A percentile compares a stretch with the other conserved stretches of the same genome.
phyloP scores from a whole-genome alignment of 2,888 invertebrate genomes.

The Stegophylla sp. region DNA sequence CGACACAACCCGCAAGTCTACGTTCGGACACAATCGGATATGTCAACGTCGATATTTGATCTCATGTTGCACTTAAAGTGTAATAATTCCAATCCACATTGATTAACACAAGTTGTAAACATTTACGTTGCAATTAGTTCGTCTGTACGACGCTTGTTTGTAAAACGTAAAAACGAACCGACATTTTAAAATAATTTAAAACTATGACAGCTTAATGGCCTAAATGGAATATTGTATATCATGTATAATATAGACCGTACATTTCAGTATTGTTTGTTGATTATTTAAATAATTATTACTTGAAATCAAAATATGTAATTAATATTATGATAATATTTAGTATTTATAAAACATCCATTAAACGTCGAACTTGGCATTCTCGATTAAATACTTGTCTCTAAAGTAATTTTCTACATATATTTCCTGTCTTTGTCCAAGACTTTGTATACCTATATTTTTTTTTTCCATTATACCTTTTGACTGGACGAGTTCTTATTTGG shows the following conservation, averaged over 20 bases:
- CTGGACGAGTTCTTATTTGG: neutral
- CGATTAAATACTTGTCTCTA: neutral
- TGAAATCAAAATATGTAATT: neutral
- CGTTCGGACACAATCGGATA: neutral
- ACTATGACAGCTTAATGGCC: too few relatives aligned
- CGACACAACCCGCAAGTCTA: too few relatives aligned
- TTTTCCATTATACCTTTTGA: neutral
- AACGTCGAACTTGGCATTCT: neutral
- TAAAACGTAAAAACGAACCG: too few relatives aligned
- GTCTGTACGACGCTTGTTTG: too few relatives aligned
- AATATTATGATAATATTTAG: neutral
- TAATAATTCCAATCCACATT: too few relatives aligned
- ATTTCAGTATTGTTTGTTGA: neutral
- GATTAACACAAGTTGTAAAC: too few relatives aligned
- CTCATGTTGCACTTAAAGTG: neutral
- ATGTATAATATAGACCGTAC: too few relatives aligned
- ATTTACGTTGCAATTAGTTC: too few relatives aligned
- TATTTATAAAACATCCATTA: neutral
- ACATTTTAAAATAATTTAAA: too few relatives aligned
- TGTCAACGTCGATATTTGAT: neutral
- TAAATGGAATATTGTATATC: too few relatives aligned
- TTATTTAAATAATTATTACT: neutral
- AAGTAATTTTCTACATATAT: neutral
- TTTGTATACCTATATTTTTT: neutral
- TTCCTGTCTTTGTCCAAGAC: neutral